Base-by-base conservation (phyloP, 2,113 vertebrate species). In the Nothocercus nigrocapillus region DNA sequence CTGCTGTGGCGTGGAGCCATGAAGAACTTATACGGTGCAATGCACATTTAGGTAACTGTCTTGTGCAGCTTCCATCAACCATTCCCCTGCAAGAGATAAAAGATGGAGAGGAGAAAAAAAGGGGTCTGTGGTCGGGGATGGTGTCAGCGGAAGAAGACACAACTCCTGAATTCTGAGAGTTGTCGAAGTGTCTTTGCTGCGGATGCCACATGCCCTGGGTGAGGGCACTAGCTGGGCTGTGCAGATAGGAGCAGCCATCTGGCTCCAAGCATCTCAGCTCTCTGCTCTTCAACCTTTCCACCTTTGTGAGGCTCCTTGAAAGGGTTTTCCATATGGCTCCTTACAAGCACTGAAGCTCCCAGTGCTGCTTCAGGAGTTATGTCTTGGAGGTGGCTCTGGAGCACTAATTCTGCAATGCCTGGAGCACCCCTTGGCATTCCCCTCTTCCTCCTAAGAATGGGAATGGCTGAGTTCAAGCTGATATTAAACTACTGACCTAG, bases 1-100 rank as follows among this genome's bases (percentile, higher is more conserved):
- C 74, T 92, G 91, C 95, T 96, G 45, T 62, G 76, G 79, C 74
- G 58, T 76, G 95, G 74, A 97, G 53, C 94, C 84, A 75, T 68
- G 59, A 91, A 92, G 97, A 97, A 90, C 7, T 64, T 38, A 54
- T 5, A 70, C 0, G 1, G 82, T 93, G 36, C 77, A 77, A 74
- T 58, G 78, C 66, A 84, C 51, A 91, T 96, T 94, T 70, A 80
- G 84, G 64, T 90, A 47, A 66, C 58, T 88, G 67, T 62, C 62
- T 97, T 96, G 87, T 78, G 40, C 38, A 85, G 62, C 36, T 76
- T 32, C 34, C 34, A 56, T 63, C 58, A 54, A 47, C 24, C 61
- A 40, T 51, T 68, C 49, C 59, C 9, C 20, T 62, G 8, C 13
- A 64, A 56, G 63, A 19, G 14, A 78, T 40, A 38, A 56, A 77